Evolutionary conservation across 2,888 invertebrate genomes (phyloP).

Genomic region (Mayetiola destructor): DNA sequence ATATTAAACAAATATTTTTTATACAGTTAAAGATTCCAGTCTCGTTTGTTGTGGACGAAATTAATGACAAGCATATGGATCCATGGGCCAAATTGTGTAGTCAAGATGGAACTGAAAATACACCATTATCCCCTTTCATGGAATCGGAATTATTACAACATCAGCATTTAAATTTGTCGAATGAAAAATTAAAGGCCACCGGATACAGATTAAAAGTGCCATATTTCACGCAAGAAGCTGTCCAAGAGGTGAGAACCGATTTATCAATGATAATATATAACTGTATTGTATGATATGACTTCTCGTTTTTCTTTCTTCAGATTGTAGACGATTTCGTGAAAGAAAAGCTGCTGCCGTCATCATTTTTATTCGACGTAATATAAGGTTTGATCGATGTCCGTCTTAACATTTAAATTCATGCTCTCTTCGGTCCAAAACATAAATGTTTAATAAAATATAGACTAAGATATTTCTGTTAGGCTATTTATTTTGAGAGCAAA

Average conservation of each 20-base stretch:
- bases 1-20: background rate
- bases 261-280: background rate
- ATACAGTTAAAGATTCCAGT: background rate
- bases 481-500: too few species aligned
- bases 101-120: constrained; percentile 57
- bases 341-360: constrained; percentile 71
- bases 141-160: constrained; percentile 68
- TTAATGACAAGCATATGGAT: constrained; percentile 83
- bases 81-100: constrained; percentile 85
- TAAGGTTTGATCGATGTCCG: too few species aligned
- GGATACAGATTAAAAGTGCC: constrained; percentile 49
- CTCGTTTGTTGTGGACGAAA: constrained; percentile 56
- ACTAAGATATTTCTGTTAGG: too few species aligned
- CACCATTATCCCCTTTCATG: constrained; percentile 78
- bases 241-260: constrained; percentile 41
- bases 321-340: constrained; percentile 66
- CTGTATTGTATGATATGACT: constrained; percentile 9
- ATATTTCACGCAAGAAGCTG: constrained; percentile 42
- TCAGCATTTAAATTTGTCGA: constrained; percentile 63
- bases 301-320: constrained; percentile 33
- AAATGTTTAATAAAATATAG: too few species aligned
- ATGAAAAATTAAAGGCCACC: constrained; percentile 44
- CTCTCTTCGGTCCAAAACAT: too few species aligned
- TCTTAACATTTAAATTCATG: too few species aligned
- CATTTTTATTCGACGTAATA: constrained; percentile 37